Conservation (phyloP, 2,113 vertebrate species). For the Gobius niger region DNA sequence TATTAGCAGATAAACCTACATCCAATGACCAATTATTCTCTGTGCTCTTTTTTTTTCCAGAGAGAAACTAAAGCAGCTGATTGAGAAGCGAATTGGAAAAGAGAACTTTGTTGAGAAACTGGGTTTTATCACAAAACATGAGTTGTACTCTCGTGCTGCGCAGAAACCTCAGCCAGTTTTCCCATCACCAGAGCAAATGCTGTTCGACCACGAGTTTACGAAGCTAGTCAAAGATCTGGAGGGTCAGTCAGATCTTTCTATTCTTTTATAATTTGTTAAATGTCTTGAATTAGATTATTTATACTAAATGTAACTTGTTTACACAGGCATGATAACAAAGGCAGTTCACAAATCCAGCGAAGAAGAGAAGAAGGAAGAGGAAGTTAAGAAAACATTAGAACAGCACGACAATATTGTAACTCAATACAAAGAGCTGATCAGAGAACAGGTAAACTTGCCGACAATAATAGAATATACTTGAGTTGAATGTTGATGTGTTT, state of each 20-base stretch:
- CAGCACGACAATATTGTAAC: slow-evolving; percentile 97
- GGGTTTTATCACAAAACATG: slow-evolving; percentile 94
- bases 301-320: neutral
- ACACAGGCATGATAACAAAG: slow-evolving; percentile 93
- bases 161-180: slow-evolving; percentile 95
- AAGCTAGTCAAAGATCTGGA: slow-evolving; percentile 96
- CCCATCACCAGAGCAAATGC: slow-evolving; percentile 91
- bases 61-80: slow-evolving; percentile 97
- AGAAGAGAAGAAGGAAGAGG: slow-evolving; percentile 97
- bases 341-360: slow-evolving; percentile 96
- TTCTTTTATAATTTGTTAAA: neutral
- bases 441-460: slow-evolving; percentile 85
- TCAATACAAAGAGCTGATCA: slow-evolving; percentile 96
- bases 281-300: neutral
- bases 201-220: slow-evolving; percentile 99
- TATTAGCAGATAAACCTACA: too few species aligned
- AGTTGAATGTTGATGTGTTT: slow-evolving; percentile 3
- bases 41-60: slow-evolving; percentile 59
- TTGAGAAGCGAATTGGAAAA: slow-evolving; percentile 97
- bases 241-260: slow-evolving; percentile 78
- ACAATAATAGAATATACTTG: neutral
- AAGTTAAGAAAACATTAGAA: slow-evolving; percentile 96
- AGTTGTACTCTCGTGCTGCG: slow-evolving; percentile 92
- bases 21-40: too few species aligned
- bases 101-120: slow-evolving; percentile 98